Base-by-base conservation (phyloP, 2,888 invertebrate species). In the Euspilapteryx auroguttella region DNA sequence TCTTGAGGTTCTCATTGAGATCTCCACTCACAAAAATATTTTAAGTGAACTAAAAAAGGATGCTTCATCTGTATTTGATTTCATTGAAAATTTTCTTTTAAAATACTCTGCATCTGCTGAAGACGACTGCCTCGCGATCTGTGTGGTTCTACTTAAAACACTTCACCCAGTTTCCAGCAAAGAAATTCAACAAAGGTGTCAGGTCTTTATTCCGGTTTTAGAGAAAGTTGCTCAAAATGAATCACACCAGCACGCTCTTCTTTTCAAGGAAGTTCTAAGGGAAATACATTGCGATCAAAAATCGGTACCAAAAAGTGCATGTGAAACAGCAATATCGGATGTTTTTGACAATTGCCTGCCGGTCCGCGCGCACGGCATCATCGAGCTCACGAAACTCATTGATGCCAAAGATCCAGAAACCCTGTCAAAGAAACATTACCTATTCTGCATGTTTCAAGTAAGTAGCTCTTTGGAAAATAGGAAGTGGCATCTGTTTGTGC, bases 321-420 rank as follows among this genome's bases (percentile, higher is more conserved):
- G 80, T 44, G 79, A 81, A 32, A 73, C 78, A 41, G 88, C 87
- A 1, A 49, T 90, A 30, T 56, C 78, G 28, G 83, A 89, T 53
- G 65, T 86, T 12, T 80, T 80, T 44, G 86, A 89, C 64, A 78
- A 82, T 14, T 49, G 88, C 31, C 54, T 93, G 25, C 92, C 92
- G n/a, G 82, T 87, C 0, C 79, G 86, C 50, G 92, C 87, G 8
- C 92, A 93, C 61, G 93, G 86, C 5, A 64, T 93, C 21, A 81
- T 91, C 39, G 65, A 79, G 27, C 55, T 94, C 10, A 81, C 82
- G 10, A 86, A 83, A 61, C 66, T 93, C n/a, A 75, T 93, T 27
- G 79, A 85, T 44, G 57, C 57, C 11, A 79, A 75, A 37, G 85
- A 92, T 59, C 40, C 64, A 14, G 81, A 83, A 42, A 79, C 85